These are phyloP conservation scores for Drosophila formosana DNA, from an alignment of 2,888 invertebrate genomes.

Conservation along the genomic window DNA sequence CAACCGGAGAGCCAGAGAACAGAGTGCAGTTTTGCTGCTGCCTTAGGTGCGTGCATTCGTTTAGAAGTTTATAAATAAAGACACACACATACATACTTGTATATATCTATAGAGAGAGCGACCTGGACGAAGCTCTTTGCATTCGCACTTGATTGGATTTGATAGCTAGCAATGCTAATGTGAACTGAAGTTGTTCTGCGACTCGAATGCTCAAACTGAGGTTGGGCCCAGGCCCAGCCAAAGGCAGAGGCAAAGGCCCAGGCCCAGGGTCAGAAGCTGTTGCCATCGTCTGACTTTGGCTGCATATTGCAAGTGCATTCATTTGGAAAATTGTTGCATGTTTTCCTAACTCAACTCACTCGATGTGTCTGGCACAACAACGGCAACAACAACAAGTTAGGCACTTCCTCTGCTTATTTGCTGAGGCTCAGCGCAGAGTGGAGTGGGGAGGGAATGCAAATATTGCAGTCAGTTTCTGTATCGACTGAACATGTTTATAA, in stretches of 20 bases:
- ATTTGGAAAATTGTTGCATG: constrained; percentile 83
- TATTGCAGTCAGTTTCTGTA: constrained; percentile 51
- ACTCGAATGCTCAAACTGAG: constrained; percentile 36
- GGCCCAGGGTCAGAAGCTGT: constrained; percentile 38
- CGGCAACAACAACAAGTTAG: constrained; percentile 24
- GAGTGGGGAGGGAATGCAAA: constrained; percentile 48
- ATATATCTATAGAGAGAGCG: neutral
- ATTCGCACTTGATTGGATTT: constrained; percentile 76
- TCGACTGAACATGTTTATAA: constrained; percentile 70
- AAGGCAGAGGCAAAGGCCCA: neutral
- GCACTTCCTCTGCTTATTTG: constrained; percentile 59
- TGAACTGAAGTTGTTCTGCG: constrained; percentile 33
- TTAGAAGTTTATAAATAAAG: constrained; percentile 80
- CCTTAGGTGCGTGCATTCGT: constrained; percentile 77
- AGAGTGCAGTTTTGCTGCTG: constrained; percentile 31
- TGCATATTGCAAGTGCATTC: constrained; percentile 78
- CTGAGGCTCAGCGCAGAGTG: constrained; percentile 3
- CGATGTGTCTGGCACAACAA: constrained; percentile 61
- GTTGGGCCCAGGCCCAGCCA: constrained; percentile 8
- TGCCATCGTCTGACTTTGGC: constrained; percentile 34
- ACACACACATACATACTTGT: constrained; percentile 19
- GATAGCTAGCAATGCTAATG: constrained; percentile 76
- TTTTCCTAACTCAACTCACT: constrained; percentile 72
- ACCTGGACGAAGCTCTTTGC: constrained; percentile 58
- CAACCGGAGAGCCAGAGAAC: constrained; percentile 12